Evolutionary conservation across 1,140 invertebrate genomes (phyloP).

Genomic region (Zaprionus tsacasi): DNA sequence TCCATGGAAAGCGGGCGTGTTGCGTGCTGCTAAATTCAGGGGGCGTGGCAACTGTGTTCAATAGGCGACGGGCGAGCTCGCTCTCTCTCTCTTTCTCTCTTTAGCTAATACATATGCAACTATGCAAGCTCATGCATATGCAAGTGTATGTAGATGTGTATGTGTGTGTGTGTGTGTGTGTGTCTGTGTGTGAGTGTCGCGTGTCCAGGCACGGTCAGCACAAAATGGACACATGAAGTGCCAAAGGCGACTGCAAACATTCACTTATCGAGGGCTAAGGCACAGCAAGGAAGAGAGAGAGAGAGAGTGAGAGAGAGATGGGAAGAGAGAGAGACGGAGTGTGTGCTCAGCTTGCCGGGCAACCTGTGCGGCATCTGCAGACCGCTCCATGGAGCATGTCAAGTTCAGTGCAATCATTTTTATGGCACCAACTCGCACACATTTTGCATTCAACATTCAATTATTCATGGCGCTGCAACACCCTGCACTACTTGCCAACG

Average conservation of each 20-base stretch:
- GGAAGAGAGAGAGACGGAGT: neutral
- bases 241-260: constrained; percentile 43
- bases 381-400: constrained; percentile 19
- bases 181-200: constrained; percentile 29
- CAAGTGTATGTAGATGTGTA: constrained; percentile 7
- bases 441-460: constrained; percentile 28
- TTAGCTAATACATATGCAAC: neutral
- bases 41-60: constrained; percentile 66
- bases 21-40: constrained; percentile 37
- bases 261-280: neutral
- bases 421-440: constrained; percentile 9
- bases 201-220: constrained; percentile 30
- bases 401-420: constrained; percentile 60
- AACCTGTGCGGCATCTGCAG: constrained; percentile 41
- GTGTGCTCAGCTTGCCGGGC: constrained; percentile 38
- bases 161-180: constrained; percentile 6
- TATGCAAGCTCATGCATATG: constrained; percentile 1
- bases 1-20: constrained; percentile 13
- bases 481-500: constrained; percentile 1
- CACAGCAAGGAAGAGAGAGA: neutral
- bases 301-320: neutral
- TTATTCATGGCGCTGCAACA: constrained; percentile 26
- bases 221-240: constrained; percentile 61
- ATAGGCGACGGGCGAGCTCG: constrained; percentile 32
- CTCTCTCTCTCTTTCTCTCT: neutral